Evolutionary conservation across 2,797 vertebrate genomes (phyloP).

Genomic region (Gambusia yucatana): DNA sequence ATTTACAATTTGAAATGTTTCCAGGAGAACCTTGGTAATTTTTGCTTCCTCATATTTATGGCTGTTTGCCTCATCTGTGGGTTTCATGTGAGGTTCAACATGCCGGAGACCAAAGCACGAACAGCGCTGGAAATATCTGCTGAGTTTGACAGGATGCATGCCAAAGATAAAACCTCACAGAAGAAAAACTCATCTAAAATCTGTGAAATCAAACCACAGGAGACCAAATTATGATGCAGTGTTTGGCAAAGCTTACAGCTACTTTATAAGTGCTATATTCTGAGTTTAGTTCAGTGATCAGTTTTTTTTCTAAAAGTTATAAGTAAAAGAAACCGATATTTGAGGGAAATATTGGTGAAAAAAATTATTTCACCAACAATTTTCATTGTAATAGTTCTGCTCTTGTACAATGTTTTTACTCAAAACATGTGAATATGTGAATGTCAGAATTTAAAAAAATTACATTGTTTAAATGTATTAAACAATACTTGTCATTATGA

Average conservation of each 20-base stretch:
- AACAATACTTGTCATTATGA: not conserved
- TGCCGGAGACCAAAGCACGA: constrained; percentile 76
- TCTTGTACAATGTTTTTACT: not conserved
- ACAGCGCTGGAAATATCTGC: constrained; percentile 70
- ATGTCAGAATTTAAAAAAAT: not conserved
- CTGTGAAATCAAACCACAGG: not conserved
- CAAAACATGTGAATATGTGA: not conserved
- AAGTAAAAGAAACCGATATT: not conserved
- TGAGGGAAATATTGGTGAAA: not conserved
- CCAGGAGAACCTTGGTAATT: constrained; percentile 81
- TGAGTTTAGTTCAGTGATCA: not conserved
- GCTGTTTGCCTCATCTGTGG: constrained; percentile 53
- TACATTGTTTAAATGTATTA: not conserved
- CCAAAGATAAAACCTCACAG: constrained; percentile 27
- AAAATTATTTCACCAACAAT: not conserved
- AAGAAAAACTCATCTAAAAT: not conserved
- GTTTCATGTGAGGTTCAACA: constrained; percentile 59
- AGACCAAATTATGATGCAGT: constrained; percentile 60
- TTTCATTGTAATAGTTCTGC: too few relatives aligned
- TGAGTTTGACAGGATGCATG: constrained; percentile 75
- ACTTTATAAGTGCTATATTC: not conserved
- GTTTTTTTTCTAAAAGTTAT: not conserved
- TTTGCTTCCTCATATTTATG: constrained; percentile 82
- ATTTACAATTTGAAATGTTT: constrained; percentile 27
- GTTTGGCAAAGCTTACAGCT: not conserved